Percentiles rank a stretch among this genome's conserved stretches.
Evolutionary conservation across 2,888 invertebrate genomes (phyloP).

Genomic region (Cryptocephalus moraei): DNA sequence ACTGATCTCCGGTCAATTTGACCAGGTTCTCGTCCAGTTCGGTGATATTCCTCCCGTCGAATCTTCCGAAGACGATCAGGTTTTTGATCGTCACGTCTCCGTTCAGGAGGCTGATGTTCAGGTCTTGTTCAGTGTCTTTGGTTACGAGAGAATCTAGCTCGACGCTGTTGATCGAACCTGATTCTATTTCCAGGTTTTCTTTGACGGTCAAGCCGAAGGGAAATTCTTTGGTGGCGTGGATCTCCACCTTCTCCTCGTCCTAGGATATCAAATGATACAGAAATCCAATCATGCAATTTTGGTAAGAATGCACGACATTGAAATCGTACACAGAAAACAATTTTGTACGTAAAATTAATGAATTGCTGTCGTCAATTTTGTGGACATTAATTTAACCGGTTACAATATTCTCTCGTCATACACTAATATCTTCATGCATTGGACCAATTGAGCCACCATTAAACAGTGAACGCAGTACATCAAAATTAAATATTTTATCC

Average conservation of each 20-base stretch:
- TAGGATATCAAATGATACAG: slow-evolving; percentile 8
- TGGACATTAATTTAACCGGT: too few species aligned
- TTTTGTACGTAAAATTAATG: too few species aligned
- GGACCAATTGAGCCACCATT: too few species aligned
- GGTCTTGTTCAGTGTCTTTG: slow-evolving; percentile 38
- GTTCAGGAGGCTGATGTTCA: slow-evolving; percentile 34
- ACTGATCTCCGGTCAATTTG: slow-evolving; percentile 35
- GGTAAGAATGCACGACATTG: too few species aligned
- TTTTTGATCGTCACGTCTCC: slow-evolving; percentile 40
- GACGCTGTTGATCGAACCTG: slow-evolving; percentile 39
- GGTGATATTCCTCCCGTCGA: slow-evolving; percentile 37
- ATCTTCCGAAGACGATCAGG: slow-evolving; percentile 35
- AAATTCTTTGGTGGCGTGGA: slow-evolving; percentile 42
- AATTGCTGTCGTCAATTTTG: too few species aligned
- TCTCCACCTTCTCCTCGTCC: slow-evolving; percentile 28
- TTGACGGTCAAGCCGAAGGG: slow-evolving; percentile 31
- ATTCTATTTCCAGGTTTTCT: slow-evolving; percentile 34
- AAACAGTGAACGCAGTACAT: too few species aligned
- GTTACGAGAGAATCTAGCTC: slow-evolving; percentile 40
- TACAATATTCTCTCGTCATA: too few species aligned
- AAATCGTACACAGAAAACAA: too few species aligned
- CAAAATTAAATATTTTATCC: too few species aligned
- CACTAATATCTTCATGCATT: too few species aligned
- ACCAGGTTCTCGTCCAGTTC: slow-evolving; percentile 37
- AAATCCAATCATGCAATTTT: too few species aligned